These are phyloP conservation scores for Okamejei kenojei DNA, from an alignment of 2,797 vertebrate species.

Conservation along the genomic window DNA sequence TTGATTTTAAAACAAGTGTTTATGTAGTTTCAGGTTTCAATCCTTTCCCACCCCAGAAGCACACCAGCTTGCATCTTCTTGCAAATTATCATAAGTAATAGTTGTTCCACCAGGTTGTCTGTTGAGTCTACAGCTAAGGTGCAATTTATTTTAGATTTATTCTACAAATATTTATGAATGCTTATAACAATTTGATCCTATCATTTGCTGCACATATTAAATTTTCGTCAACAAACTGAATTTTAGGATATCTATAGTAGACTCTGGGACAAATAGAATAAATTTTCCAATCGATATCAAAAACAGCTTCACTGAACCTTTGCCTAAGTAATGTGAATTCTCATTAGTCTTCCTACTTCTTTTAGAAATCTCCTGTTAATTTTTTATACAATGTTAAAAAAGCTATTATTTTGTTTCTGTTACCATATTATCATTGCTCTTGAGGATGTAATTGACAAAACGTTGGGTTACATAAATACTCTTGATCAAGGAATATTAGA, in stretches of 20 bases:
- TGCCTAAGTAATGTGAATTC: background rate
- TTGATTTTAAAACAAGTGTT: too few species aligned
- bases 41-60: too few species aligned
- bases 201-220: too few species aligned
- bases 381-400: background rate
- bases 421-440: background rate
- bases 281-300: background rate
- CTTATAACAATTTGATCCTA: too few species aligned
- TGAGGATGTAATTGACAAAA: background rate
- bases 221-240: too few species aligned
- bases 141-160: too few species aligned
- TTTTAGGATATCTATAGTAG: background rate
- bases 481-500: background rate
- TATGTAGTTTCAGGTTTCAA: too few species aligned
- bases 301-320: background rate
- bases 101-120: too few species aligned
- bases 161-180: too few species aligned
- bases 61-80: too few species aligned
- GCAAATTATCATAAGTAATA: too few species aligned
- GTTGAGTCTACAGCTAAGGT: too few species aligned
- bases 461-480: background rate
- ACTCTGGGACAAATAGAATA: background rate
- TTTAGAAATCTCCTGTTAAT: background rate
- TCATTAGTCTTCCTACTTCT: background rate
- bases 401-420: background rate